Conservation (phyloP, 1,140 invertebrate genomes). For the Agrilus planipennis region DNA sequence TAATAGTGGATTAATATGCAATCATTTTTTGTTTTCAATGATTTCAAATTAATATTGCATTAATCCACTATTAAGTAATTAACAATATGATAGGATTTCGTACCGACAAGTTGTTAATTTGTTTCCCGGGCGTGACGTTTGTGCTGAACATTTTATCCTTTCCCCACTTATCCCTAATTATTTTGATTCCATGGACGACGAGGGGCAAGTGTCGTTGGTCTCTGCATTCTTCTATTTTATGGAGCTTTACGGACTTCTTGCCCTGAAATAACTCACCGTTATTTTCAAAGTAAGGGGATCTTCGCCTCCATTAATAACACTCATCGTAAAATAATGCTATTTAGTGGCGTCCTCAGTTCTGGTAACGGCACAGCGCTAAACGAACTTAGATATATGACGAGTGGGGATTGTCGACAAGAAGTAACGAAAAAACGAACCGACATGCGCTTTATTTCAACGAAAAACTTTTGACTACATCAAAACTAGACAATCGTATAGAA, state of each 20-base stretch:
- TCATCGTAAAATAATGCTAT: slow-evolving; percentile 15
- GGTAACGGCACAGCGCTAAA: slow-evolving; percentile 4
- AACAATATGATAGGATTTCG: too few relatives aligned
- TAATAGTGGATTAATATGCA: neutral
- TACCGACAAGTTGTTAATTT: neutral
- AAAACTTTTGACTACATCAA: slow-evolving; percentile 4
- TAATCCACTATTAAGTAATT: too few relatives aligned
- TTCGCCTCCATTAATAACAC: slow-evolving; percentile 21
- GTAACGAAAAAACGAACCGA: too few relatives aligned
- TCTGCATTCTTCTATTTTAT: slow-evolving; percentile 13
- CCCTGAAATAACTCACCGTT: slow-evolving; percentile 26
- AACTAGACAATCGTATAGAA: slow-evolving; percentile 18
- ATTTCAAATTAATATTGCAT: too few relatives aligned
- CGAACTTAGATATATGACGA: slow-evolving; percentile 6
- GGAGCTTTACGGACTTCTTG: slow-evolving; percentile 15
- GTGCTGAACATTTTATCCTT: slow-evolving; percentile 1
- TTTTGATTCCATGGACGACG: slow-evolving; percentile 6
- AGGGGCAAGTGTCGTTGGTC: slow-evolving; percentile 8
- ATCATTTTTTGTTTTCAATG: neutral
- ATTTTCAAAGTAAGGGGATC: slow-evolving; percentile 20
- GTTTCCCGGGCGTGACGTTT: neutral
- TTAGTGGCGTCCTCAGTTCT: slow-evolving; percentile 5
- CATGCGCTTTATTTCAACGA: neutral
- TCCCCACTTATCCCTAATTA: slow-evolving; percentile 9
- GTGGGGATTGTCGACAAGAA: neutral